Conservation (phyloP, 1,140 invertebrate genomes). For the Tetranychus urticae region DNA sequence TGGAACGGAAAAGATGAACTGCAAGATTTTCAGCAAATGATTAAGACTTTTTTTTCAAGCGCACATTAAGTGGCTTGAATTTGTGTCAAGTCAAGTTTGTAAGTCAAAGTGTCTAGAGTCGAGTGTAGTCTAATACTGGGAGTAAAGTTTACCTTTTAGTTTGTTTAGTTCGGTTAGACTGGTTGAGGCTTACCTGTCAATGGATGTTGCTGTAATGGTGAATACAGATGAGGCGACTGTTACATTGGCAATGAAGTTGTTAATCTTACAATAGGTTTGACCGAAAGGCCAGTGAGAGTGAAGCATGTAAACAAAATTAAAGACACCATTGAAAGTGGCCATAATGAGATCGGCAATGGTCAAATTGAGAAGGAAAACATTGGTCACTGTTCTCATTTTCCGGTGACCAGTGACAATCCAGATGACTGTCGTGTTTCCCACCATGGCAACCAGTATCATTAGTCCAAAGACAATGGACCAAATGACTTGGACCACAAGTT, state of each 20-base stretch:
- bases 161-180: no score
- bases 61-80: no score
- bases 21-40: no score
- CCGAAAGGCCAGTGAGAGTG: conserved; percentile 82
- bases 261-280: conserved; percentile 51
- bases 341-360: conserved; percentile 76
- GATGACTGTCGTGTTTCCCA: conserved; percentile 60
- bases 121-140: no score
- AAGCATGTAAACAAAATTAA: conserved; percentile 81
- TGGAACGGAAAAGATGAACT: no score
- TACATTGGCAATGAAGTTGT: conserved; percentile 65
- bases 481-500: conserved; percentile 1
- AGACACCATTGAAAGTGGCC: conserved; percentile 70
- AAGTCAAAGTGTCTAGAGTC: no score
- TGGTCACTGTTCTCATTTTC: conserved; percentile 54
- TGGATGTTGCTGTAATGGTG: conserved; percentile 74
- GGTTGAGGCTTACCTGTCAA: conserved; percentile 47
- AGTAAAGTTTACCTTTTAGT: no score
- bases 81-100: no score
- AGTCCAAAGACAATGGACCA: conserved; percentile 17
- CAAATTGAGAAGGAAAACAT: conserved; percentile 80
- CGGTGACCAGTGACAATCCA: conserved; percentile 67
- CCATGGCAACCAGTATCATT: conserved; percentile 48
- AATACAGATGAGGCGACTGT: conserved; percentile 73
- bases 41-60: no score